Base-by-base conservation (phyloP, 1,140 invertebrate species). In the Brachionus rotundiformis region DNA sequence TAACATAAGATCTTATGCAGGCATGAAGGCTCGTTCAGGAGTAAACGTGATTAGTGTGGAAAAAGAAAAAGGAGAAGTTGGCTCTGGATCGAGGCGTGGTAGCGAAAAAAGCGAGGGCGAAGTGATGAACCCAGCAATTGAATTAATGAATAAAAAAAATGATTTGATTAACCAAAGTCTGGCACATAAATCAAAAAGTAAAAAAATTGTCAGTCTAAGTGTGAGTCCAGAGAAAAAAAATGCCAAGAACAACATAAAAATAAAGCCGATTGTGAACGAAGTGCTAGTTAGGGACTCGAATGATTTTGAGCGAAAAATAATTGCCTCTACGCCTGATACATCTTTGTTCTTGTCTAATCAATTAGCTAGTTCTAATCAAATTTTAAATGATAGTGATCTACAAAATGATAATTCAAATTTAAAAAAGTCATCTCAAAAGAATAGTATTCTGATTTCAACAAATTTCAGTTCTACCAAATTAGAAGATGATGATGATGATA, bases 291-390 rank as follows among this genome's bases (percentile, higher is more conserved):
- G 47, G 59, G 76, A 79, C 59, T 79, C 76, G 23, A 79, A 79
- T 63, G 76, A 79, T 59, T 79, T 79, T 25, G 76, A 79, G 33
- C 7, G 76, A 59, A 79, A 79, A 79, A 79, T 79, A 59, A 25
- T 39, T n/a, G 27, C 76, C 13, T 79, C 76, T 19, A 79, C 76
- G 29, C 76, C 76, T 1, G 76, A 79, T 41, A 79, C 76, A 63
- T 79, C 76, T 63, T 11, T 79, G 0, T 73, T 73, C 16, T 13
- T 73, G 8, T 73, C 68, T 19, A 73, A 73, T 73, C 36, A 73
- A 44, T 16, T 31, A 5, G 19, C 25, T 13, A 44, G 36, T 44
- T 36, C 29, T 33, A 39, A 71, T 71, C 65, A 71, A 39, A 71
- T 71, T 71, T 19, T 71, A 71, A 23, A 44, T 11, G 68, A 73